phyloP scores from a whole-genome alignment of 1,140 invertebrate species.

The Sitobion miscanthi region DNA sequence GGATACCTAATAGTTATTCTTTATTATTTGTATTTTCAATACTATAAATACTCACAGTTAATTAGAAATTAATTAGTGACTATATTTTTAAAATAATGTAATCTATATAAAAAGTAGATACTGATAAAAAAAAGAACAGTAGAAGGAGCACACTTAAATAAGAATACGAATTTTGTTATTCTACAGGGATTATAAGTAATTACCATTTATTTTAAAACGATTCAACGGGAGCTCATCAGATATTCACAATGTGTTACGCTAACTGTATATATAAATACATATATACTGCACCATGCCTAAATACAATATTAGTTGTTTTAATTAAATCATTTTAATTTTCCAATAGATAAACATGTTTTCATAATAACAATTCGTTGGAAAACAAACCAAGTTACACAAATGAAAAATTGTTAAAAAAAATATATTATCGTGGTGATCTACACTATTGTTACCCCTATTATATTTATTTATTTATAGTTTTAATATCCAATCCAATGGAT shows the following conservation, averaged over 20 bases:
- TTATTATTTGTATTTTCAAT: background rate
- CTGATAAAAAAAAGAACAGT: background rate
- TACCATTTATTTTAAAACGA: background rate
- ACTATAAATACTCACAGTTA: background rate
- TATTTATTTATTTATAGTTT: background rate
- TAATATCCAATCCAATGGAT: background rate
- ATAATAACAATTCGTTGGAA: background rate
- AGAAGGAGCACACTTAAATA: background rate
- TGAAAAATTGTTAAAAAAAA: background rate
- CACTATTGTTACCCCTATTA: background rate
- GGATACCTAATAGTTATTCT: background rate
- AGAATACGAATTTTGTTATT: background rate
- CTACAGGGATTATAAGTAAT: background rate
- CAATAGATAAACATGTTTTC: background rate
- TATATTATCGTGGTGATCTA: background rate
- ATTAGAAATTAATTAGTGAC: background rate
- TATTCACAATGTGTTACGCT: background rate
- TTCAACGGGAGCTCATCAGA: background rate
- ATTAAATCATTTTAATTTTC: background rate
- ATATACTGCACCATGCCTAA: background rate
- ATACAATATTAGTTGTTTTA: background rate
- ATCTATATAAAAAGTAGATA: background rate
- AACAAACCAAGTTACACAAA: background rate
- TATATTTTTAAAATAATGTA: background rate
- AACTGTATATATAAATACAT: background rate